Evolutionary conservation across 2,888 invertebrate genomes (phyloP), one percentile per base, ranked within the genome.

Genomic region (Tipula unca): DNA sequence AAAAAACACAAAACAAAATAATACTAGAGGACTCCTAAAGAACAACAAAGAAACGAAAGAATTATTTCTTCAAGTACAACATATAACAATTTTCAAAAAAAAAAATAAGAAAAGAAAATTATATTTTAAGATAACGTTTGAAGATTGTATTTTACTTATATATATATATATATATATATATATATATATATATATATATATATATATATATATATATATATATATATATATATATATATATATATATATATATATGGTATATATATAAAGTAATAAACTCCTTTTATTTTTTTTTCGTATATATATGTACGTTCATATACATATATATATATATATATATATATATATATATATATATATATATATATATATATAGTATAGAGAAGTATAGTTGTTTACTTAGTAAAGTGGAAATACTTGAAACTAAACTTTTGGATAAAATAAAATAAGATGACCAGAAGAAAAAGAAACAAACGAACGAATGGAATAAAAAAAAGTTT

Each of bases 401-500:
- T 84, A n/a, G 84, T 84, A 35, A 84, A 84, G 84, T 84, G 84
- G 84, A 84, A 69, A 69, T 69, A 69, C 69, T 83, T 83, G 35
- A 83, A 83, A 32, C 83, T 83, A 83, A 83, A 83, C 83, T 83
- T 83, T 83, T 83, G 35, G 32, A 83, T 32, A 32, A 83, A 83
- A 83, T 83, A 35, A 83, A 83, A 83, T 32, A 83, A 83, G 83
- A 83, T 83, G 83, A 32, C 83, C 29, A 83, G 83, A 83, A 83
- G 17, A 32, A 25, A 83, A 83, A 32, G n/a, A 83, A 32, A 32
- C 17, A 83, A 83, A 83, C 83, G 35, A 83, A 83, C 25, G 69
- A 25, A 69, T 25, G 25, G 13, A 10, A 69, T n/a, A 69, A 54
- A 69, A 69, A 69, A 4, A 48, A 69, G 69, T 69, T 69, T 69